Percentiles rank a stretch among this genome's conserved stretches.
Evolutionary conservation across 2,797 vertebrate genomes (phyloP).

Genomic region (Etheostoma nigrum): DNA sequence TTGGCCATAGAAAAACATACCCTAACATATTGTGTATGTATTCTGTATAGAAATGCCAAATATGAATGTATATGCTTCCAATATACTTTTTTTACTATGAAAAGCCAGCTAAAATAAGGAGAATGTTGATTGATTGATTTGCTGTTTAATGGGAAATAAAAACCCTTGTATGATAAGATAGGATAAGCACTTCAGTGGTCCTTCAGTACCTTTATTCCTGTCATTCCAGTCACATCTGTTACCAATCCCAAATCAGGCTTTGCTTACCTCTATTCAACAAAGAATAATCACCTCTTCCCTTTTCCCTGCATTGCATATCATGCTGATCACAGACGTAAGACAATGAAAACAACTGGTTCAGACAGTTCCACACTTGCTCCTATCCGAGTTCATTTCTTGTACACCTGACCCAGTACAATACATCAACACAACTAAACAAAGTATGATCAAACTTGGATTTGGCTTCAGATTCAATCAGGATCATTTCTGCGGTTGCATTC

Average conservation of each 20-base stretch:
- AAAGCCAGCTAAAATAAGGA: neutral
- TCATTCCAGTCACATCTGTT: constrained; percentile 51
- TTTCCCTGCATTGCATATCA: constrained; percentile 25
- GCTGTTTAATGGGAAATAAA: constrained; percentile 57
- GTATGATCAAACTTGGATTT: constrained; percentile 72
- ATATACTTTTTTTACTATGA: neutral
- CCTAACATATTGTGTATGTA: neutral
- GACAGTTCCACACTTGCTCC: constrained; percentile 64
- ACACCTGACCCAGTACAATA: constrained; percentile 72
- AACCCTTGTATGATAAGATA: constrained; percentile 26
- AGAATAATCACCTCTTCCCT: constrained; percentile 57
- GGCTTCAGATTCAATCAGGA: constrained; percentile 76
- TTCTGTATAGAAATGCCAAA: constrained; percentile 8
- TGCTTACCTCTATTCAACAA: constrained; percentile 38
- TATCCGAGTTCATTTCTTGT: constrained; percentile 62
- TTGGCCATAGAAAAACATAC: neutral
- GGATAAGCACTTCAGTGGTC: constrained; percentile 15
- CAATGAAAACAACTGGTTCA: constrained; percentile 66
- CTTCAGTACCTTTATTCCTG: constrained; percentile 35
- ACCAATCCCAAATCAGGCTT: constrained; percentile 40
- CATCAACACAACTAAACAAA: constrained; percentile 69
- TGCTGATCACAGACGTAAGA: constrained; percentile 55
- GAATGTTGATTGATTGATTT: constrained; percentile 24
- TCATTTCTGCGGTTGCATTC: constrained; percentile 58
- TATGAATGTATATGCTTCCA: neutral